Base-by-base conservation (phyloP, 2,888 invertebrate species). In the Galerucella calmariensis region DNA sequence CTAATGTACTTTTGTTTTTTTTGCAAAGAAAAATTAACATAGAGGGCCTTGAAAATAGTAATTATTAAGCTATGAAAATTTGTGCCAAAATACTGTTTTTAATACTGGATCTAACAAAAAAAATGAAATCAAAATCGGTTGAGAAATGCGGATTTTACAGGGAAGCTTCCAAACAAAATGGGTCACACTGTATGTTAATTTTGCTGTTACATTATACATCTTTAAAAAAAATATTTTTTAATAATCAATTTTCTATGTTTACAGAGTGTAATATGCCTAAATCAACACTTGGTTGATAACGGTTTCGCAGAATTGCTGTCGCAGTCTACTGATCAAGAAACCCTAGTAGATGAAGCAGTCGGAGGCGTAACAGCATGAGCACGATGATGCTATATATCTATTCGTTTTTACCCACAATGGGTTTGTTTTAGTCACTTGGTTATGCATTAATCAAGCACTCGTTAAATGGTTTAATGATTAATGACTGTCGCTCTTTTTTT, bases 211-310 rank as follows among this genome's bases (percentile, higher is more conserved):
- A 27, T 27, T 9, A 46, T 46, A 46, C 46, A 46, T 46, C 6
- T 46, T 46, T 6, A 9, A 11, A 11, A 46, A 11, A 46, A 4
- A 11, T 46, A 11, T 46, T 46, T 9, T 56, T 56, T 56, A 4
- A 11, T 10, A 10, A 58, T 11, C 58, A 58, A 58, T 14, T 61
- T 35, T 61, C 8, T 12, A 70, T 51, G 69, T 65, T 90, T 91
- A 75, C 91, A 92, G 89, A 91, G 95, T 92, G 92, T 94, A 82
- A 91, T 95, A 89, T 94, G 94, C 88, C 91, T 97, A 82, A 97
- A 97, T 87, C 91, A 94, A 84, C 96, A 96, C 89, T 89, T 97
- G 84, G 94, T 96, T 82, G 93, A 94, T 82, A 92, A 93, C 87
- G 95, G 95, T 72, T 91, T 93, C 83, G 97, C 96, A 69, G 92